A percentile compares a stretch with the other conserved stretches of the same genome.
phyloP scores from a whole-genome alignment of 1,140 invertebrate species.

The Lucilia sericata region DNA sequence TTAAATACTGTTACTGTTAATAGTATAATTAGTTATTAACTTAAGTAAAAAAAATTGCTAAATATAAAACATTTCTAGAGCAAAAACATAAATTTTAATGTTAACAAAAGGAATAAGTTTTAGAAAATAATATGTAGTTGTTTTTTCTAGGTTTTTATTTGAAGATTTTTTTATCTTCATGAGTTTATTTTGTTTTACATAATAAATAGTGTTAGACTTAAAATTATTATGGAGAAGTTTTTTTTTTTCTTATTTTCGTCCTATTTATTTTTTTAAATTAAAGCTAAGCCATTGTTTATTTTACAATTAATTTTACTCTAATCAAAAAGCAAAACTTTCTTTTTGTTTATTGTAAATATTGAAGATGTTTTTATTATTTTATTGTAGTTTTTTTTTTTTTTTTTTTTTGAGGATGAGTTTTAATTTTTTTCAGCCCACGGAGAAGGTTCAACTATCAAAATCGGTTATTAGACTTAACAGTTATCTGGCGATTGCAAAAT shows the following conservation, averaged over 20 bases:
- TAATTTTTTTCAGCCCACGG: no score
- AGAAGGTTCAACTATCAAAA: no score
- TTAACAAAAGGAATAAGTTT: background rate
- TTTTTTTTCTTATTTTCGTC: background rate
- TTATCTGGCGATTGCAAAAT: no score
- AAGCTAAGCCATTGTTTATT: background rate
- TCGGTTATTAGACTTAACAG: no score
- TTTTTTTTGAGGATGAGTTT: no score
- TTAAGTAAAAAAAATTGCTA: background rate
- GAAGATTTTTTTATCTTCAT: background rate
- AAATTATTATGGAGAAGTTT: background rate
- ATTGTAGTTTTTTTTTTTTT: no score
- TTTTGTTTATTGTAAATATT: conserved; percentile 16
- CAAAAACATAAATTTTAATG: background rate
- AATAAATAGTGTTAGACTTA: background rate
- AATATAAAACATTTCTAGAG: background rate
- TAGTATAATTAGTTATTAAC: background rate
- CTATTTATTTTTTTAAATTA: background rate
- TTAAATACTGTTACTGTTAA: conserved; percentile 8
- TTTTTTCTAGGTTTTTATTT: background rate
- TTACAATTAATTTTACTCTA: background rate
- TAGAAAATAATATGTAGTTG: background rate
- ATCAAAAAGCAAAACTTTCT: background rate
- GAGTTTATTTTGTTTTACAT: background rate
- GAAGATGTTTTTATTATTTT: background rate